Base-by-base conservation (phyloP, 2,797 vertebrate species). In the Tamandua tetradactyla region DNA sequence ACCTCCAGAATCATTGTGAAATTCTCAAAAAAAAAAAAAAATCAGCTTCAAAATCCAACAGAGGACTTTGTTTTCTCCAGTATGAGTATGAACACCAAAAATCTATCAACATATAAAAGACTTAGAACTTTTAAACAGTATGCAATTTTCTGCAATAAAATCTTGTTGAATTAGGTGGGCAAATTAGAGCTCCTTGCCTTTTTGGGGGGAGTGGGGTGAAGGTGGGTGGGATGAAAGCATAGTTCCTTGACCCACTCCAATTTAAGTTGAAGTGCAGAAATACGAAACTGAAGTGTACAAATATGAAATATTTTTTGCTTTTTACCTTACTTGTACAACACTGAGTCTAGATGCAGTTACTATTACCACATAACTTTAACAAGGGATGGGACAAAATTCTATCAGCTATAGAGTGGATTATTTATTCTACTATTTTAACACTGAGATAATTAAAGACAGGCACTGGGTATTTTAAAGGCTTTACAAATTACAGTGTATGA, bases 391-490 rank as follows among this genome's bases (percentile, higher is more conserved):
- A 40, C 62, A 52, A 83, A 79, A 87, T 91, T 91, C 80, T 76
- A 49, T 75, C 12, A 79, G 57, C 35, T 20, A 55, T 40, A 30
- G 49, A 47, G 32, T 74, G 35, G 35, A 25, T 72, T 84, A 75
- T 82, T 90, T 84, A 66, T 91, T 95, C 61, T 84, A 49, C 68
- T 89, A 68, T n/a, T 83, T 57, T 93, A 94, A 69, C 37, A 68
- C 0, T 82, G 62, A 94, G 71, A 85, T 68, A 66, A 84, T 88
- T 94, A 57, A 92, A 89, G 27, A 76, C 47, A 55, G 23, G 42
- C 81, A 75, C 30, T 37, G 30, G 11, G 25, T 75, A 76, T 27
- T 95, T 69, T 82, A 84, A 83, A 89, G 22, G 47, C 52, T 80
- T 93, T 92, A 84, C n/a, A 94, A 71, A 79, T 93, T 94, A 69